These are phyloP conservation scores for Acromyrmex echinatior DNA, from an alignment of 1,140 invertebrate genomes.

Conservation along the genomic window DNA sequence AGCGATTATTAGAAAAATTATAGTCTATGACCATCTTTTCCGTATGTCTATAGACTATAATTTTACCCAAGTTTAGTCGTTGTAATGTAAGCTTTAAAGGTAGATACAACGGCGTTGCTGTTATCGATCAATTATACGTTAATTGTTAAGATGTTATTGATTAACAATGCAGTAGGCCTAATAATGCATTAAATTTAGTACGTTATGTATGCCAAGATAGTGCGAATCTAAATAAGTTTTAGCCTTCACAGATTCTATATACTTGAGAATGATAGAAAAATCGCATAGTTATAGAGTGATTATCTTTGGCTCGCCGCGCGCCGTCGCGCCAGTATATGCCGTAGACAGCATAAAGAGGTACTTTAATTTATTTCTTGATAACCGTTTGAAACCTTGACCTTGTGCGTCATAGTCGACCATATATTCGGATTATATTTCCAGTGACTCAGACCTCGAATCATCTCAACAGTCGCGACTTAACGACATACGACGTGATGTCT, in stretches of 20 bases:
- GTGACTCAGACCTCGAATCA: slow-evolving; percentile 69
- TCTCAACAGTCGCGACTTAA: slow-evolving; percentile 36
- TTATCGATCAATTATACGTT: too few relatives aligned
- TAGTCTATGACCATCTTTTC: too few relatives aligned
- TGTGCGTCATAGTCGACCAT: slow-evolving; percentile 70
- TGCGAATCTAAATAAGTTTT: neutral
- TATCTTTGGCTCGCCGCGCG: neutral
- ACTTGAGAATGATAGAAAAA: neutral
- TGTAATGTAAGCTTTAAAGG: slow-evolving; percentile 17
- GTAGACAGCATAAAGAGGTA: slow-evolving; percentile 33
- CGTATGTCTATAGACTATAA: too few relatives aligned
- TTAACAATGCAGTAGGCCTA: neutral
- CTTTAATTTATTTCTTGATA: slow-evolving; percentile 80
- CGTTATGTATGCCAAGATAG: neutral
- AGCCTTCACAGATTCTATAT: neutral
- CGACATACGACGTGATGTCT: neutral
- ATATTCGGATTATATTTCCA: slow-evolving; percentile 75
- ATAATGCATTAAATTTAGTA: neutral
- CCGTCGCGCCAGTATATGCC: slow-evolving; percentile 16
- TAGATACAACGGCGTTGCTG: neutral
- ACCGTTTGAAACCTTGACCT: slow-evolving; percentile 77
- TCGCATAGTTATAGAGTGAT: slow-evolving; percentile 9
- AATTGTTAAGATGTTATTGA: neutral
- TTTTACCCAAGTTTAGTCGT: too few relatives aligned
- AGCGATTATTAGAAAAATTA: too few relatives aligned